Conservation (phyloP, 2,888 invertebrate genomes). For the Lepidonotus clava region DNA sequence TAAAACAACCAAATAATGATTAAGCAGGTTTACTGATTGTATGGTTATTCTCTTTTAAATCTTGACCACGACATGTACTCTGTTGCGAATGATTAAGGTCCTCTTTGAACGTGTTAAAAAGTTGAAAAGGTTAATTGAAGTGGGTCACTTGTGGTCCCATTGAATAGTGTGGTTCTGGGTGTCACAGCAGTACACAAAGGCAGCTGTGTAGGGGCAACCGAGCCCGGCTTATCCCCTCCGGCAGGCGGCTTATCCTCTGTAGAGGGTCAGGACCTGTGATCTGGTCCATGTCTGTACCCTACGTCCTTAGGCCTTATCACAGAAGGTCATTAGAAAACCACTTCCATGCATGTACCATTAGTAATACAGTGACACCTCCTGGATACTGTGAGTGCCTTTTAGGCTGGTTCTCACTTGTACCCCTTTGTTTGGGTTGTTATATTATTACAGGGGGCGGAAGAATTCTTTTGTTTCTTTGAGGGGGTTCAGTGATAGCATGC, state of each 20-base stretch:
- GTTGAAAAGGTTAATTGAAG: no score
- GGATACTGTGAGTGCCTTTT: no score
- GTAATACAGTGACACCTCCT: no score
- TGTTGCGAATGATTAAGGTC: no score
- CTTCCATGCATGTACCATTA: neutral
- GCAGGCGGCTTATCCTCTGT: conserved; percentile 32
- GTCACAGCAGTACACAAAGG: neutral
- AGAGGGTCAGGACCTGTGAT: neutral
- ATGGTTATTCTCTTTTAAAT: no score
- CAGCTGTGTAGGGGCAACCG: neutral
- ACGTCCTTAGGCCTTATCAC: neutral
- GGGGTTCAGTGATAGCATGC: conserved; percentile 1
- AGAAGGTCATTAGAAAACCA: conserved; percentile 1
- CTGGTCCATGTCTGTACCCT: neutral
- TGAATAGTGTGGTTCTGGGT: no score
- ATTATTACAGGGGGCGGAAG: neutral
- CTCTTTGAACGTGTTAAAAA: no score
- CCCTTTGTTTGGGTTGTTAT: neutral
- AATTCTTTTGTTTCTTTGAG: no score
- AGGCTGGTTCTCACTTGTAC: neutral
- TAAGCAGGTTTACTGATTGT: no score
- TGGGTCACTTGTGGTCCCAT: no score
- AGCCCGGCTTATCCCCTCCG: neutral
- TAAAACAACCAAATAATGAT: no score
- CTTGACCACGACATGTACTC: no score